Base-by-base conservation (phyloP, 2,797 vertebrate genomes). In the Remorina albescens region DNA sequence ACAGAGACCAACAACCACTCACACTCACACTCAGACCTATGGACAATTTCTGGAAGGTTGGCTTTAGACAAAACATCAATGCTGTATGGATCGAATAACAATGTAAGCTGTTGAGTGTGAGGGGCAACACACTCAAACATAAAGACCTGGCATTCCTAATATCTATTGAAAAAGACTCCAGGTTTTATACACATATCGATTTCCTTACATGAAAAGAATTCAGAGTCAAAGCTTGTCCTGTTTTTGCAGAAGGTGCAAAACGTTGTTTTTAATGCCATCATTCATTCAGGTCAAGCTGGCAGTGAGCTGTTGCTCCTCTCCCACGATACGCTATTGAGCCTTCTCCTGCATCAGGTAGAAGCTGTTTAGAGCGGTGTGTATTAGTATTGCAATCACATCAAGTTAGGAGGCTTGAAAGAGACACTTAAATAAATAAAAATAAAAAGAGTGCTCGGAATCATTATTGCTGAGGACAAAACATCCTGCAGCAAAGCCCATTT, bases 61-160 rank as follows among this genome's bases (percentile, higher is more conserved):
- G 81, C 66, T 85, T 89, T 74, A 78, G 82, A 90, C 87, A 85
- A 89, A 86, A 89, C 81, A 87, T 88, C 85, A 72, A 78, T 88
- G 82, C 64, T 3, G 75, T 82, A 78, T 77, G 79, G 84, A 88
- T 89, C 21, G 37, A 86, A 86, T 70, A 84, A 86, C 82, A 83
- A 81, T 69, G 54, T 67, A 74, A 78, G 80, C 71, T 73, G 77
- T 71, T 80, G 75, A 85, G 63, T 78, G 79, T 67, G 71, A 46
- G 6, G 15, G 41, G 66, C 54, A 59, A 42, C 50, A 78, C 39
- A 30, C 54, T 72, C 13, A 67, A 81, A 63, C 76, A 71, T 71
- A 76, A 82, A 82, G 32, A 65, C 65, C 36, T 9, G 2, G 58
- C 67, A 59, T 75, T 79, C 28, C 63, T 47, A 68, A 82, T 41